Conservation (phyloP, 2,797 vertebrate genomes). For the Ctenopoma multispine region DNA sequence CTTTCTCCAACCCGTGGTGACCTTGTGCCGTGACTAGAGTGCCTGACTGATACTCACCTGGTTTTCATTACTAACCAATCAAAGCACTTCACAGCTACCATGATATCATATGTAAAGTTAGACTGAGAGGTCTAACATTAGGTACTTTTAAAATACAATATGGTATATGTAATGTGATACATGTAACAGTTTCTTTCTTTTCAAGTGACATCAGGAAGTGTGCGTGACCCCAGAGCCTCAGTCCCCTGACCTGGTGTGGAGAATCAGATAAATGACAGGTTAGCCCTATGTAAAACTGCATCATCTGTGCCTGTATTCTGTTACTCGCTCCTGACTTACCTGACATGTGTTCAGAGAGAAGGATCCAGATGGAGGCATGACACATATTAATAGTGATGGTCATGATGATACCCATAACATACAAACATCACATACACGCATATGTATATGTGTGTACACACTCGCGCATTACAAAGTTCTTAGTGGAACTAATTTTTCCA, state of each 20-base stretch:
- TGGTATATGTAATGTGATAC: constrained; percentile 42
- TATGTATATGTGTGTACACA: constrained; percentile 6
- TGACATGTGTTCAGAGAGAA: constrained; percentile 73
- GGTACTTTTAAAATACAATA: background rate
- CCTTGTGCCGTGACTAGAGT: constrained; percentile 57
- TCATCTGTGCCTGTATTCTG: constrained; percentile 84
- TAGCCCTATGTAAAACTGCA: constrained; percentile 56
- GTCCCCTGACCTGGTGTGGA: constrained; percentile 41
- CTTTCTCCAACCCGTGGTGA: constrained; percentile 73
- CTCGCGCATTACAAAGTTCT: constrained; percentile 30
- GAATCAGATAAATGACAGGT: constrained; percentile 69
- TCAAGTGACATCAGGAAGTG: constrained; percentile 13
- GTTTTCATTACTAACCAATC: constrained; percentile 77
- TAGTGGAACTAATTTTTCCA: constrained; percentile 48
- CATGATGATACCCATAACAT: constrained; percentile 38
- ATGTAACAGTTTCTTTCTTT: constrained; percentile 28
- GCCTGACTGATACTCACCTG: constrained; percentile 78
- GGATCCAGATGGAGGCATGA: constrained; percentile 77
- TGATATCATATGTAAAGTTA: constrained; percentile 10
- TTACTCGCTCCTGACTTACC: constrained; percentile 76
- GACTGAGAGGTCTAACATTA: background rate
- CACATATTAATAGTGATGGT: constrained; percentile 64
- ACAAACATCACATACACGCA: constrained; percentile 14
- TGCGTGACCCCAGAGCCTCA: constrained; percentile 23
- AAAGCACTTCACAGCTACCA: constrained; percentile 37